These are phyloP conservation scores for Henricia sp. DNA, from an alignment of 53 echinoderm and acorn worm genomes.

Conservation along the genomic window DNA sequence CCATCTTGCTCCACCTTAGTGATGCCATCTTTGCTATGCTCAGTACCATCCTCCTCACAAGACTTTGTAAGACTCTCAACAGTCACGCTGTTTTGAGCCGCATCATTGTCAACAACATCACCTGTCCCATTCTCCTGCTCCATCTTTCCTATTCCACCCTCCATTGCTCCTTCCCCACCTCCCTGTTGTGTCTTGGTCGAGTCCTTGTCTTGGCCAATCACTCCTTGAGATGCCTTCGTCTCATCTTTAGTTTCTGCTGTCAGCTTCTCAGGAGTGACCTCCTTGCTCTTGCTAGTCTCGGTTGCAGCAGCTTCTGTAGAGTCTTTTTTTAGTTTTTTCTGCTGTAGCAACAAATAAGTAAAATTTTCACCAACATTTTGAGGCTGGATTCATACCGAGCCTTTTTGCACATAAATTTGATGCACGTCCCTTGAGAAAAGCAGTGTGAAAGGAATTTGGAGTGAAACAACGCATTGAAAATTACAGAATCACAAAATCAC, in stretches of 20 bases:
- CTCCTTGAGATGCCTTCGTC: constrained; percentile 6
- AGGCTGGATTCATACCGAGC: too few relatives aligned
- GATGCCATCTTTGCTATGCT: constrained; percentile 1
- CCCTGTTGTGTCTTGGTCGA: background rate
- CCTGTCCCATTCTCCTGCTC: constrained; percentile 3
- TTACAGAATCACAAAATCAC: too few relatives aligned
- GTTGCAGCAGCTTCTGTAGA: constrained; percentile 18
- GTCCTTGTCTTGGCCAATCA: constrained; percentile 15
- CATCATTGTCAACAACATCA: background rate
- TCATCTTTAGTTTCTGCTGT: background rate
- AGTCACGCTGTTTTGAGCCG: background rate
- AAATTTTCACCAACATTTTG: too few relatives aligned
- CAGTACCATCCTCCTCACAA: too few relatives aligned
- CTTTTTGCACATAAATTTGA: too few relatives aligned
- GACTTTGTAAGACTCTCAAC: too few relatives aligned
- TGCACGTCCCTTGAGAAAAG: too few relatives aligned
- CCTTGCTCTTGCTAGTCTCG: constrained; percentile 36
- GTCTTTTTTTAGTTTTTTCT: background rate
- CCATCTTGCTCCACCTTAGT: background rate
- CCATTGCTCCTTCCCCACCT: background rate
- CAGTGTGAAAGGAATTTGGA: too few relatives aligned
- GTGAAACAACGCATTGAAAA: too few relatives aligned
- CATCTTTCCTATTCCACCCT: background rate
- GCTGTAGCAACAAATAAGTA: too few relatives aligned
- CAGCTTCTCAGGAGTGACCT: constrained; percentile 3